phyloP scores from a whole-genome alignment of 2,888 invertebrate genomes.

The Thysanoteuthis rhombus region DNA sequence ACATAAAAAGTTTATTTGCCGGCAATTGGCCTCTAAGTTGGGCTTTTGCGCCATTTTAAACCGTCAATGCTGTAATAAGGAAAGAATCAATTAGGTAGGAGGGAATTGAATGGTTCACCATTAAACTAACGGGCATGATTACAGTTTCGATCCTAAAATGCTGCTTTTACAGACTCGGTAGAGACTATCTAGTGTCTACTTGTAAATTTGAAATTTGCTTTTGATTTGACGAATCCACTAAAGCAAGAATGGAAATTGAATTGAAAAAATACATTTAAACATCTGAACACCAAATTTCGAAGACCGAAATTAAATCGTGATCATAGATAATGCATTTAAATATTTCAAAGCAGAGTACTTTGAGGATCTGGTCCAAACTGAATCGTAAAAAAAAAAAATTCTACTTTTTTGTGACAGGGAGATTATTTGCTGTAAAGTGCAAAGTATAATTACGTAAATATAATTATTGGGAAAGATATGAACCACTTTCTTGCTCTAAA shows the following conservation, averaged over 20 bases:
- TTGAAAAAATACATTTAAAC: background rate
- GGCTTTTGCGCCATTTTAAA: background rate
- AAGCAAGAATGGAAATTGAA: background rate
- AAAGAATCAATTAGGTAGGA: background rate
- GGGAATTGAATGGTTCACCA: background rate
- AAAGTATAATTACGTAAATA: too few relatives aligned
- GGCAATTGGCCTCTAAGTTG: background rate
- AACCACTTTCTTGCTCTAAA: background rate
- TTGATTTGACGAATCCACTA: background rate
- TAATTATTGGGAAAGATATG: too few relatives aligned
- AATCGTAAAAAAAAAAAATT: too few relatives aligned
- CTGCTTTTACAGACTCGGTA: background rate
- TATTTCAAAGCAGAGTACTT: too few relatives aligned
- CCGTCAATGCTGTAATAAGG: background rate
- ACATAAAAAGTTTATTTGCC: background rate
- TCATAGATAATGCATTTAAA: too few relatives aligned
- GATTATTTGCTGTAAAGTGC: too few relatives aligned
- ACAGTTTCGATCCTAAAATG: background rate
- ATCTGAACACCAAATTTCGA: too few relatives aligned
- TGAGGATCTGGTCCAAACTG: too few relatives aligned
- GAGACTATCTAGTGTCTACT: background rate
- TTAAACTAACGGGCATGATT: background rate
- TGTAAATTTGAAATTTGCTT: background rate
- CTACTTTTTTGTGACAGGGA: too few relatives aligned
- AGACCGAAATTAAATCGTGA: too few relatives aligned